A percentile compares a stretch with the other conserved stretches of the same genome.
phyloP scores from a whole-genome alignment of 1,140 invertebrate genomes.

The Babylonia areolata region DNA sequence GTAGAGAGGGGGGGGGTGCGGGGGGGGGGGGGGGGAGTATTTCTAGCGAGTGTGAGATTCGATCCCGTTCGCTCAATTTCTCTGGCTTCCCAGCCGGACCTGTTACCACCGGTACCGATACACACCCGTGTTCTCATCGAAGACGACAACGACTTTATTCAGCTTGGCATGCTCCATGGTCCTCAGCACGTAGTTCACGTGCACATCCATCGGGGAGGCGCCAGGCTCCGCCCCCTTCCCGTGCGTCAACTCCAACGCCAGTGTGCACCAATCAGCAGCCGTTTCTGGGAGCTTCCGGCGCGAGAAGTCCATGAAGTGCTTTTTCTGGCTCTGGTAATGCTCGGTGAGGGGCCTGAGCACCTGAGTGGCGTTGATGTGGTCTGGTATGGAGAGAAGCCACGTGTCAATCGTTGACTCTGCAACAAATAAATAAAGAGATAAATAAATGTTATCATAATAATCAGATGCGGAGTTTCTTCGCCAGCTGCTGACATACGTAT shows the following conservation, averaged over 20 bases:
- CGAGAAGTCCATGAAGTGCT: background rate
- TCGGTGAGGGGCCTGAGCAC: background rate
- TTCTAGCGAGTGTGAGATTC: too few species aligned
- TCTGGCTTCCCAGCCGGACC: too few species aligned
- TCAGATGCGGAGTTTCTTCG: too few species aligned
- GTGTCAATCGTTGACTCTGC: background rate
- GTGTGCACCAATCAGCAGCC: conserved; percentile 18
- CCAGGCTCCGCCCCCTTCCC: background rate
- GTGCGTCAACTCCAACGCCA: background rate
- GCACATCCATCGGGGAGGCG: background rate
- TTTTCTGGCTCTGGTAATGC: background rate
- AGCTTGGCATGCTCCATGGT: background rate
- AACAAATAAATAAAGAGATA: background rate
- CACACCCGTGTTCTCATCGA: conserved; percentile 10
- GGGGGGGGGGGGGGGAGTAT: too few species aligned
- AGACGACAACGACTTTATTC: background rate
- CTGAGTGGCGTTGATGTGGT: background rate
- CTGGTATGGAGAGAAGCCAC: background rate
- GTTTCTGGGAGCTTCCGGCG: background rate
- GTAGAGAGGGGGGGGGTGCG: too few species aligned
- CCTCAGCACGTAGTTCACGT: conserved; percentile 15
- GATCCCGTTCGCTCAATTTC: too few species aligned
- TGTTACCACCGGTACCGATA: background rate
- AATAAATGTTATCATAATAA: background rate
- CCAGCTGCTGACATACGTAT: too few species aligned